phyloP scores from a whole-genome alignment of 1,140 invertebrate species.

The Wiebesia pumilae region DNA sequence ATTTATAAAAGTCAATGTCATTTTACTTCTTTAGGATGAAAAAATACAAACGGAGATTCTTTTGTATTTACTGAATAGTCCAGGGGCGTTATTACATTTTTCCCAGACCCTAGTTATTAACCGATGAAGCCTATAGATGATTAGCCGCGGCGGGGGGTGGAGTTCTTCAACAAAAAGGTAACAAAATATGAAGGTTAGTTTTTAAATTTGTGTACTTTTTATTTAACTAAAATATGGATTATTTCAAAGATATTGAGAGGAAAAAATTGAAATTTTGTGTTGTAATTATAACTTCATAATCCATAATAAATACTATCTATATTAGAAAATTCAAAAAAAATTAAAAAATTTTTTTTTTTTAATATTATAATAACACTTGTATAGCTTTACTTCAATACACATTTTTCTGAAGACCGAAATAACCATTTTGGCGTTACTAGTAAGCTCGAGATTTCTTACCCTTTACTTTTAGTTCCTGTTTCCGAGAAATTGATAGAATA shows the following conservation, averaged over 20 bases:
- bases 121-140: neutral
- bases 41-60: neutral
- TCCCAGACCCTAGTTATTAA: neutral
- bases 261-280: too few relatives aligned
- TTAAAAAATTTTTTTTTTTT: too few relatives aligned
- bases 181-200: neutral
- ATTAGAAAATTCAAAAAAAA: too few relatives aligned
- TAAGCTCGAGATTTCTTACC: neutral
- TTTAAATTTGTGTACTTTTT: neutral
- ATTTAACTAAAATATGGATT: too few relatives aligned
- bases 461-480: neutral
- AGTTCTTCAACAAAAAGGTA: neutral
- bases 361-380: conserved; percentile 10
- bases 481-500: too few relatives aligned
- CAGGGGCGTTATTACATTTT: neutral
- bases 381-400: conserved; percentile 3
- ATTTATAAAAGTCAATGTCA: too few relatives aligned
- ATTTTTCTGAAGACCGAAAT: neutral
- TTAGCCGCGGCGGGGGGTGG: neutral
- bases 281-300: too few relatives aligned
- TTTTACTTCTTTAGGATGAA: neutral
- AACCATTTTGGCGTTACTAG: neutral
- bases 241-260: too few relatives aligned
- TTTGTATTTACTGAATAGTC: neutral
- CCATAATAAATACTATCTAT: too few relatives aligned